Base-by-base conservation (phyloP, 2,113 vertebrate species). In the Syngnathoides biaculeatus region DNA sequence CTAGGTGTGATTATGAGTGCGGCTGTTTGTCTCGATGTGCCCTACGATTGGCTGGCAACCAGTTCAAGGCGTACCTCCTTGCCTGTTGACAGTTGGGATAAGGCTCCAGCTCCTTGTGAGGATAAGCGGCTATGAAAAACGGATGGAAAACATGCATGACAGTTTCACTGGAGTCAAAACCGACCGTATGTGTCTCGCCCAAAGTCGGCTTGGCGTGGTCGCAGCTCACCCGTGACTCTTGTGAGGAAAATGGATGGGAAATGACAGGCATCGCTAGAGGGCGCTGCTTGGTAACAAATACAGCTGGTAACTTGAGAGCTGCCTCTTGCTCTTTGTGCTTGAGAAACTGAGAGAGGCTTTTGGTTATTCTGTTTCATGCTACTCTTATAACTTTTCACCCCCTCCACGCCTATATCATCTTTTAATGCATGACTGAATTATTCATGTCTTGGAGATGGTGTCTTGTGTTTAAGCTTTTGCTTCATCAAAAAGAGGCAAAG, bases 271-370 rank as follows among this genome's bases (percentile, higher is more conserved):
- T 22, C 89, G 78, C 89, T 80, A 73, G 88, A 82, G 86, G 90
- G 87, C 81, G 86, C 84, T 89, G 79, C 83, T 81, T 30, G 81
- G 77, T 85, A 69, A 85, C 40, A 78, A 88, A 90, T 88, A 42
- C 4, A 38, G 5, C 52, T 26, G 4, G 22, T 2, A 55, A 26
- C 27, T 1, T 42, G 42, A 48, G 12, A 65, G 55, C 56, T 45
- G 20, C 22, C 26, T 22, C 2, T 15, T 14, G 13, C 22, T 14
- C 14, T 38, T 47, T 24, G 22, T 48, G 24, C 4, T 42, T 19
- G 38, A 60, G 1, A 60, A 26, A 50, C 27, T 35, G 43, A 27
- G 42, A 64, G 20, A 65, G 26, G 19, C 47, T 24, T 70, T 12
- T 8, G 47, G 6, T 14, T 43, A 62, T 43, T 43, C 60, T 62